phyloP scores from a whole-genome alignment of 2,113 vertebrate species.

The Dicerorhinus sumatrensis region DNA sequence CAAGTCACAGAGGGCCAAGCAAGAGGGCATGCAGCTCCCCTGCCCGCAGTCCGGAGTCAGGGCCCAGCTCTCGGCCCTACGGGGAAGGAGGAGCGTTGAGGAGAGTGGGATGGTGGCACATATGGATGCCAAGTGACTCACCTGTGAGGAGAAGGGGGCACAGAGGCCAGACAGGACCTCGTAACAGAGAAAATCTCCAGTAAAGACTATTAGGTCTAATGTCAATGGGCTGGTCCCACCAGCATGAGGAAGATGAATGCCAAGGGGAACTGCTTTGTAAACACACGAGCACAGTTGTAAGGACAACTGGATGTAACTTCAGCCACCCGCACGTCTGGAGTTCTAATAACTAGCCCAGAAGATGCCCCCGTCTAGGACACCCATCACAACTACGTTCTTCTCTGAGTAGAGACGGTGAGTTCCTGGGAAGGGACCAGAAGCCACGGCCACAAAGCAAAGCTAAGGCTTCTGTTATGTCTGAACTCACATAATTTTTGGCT shows the following conservation, averaged over 20 bases:
- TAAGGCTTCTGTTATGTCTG: not conserved
- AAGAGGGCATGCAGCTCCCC: not conserved
- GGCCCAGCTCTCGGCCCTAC: no score
- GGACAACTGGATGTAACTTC: not conserved
- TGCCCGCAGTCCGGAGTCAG: not conserved
- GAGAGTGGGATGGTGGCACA: no score
- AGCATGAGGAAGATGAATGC: not conserved
- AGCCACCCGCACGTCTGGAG: not conserved
- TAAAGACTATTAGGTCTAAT: not conserved
- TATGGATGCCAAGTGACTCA: not conserved
- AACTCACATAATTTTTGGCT: not conserved
- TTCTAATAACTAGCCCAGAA: no score
- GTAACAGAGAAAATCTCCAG: not conserved
- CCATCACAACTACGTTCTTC: not conserved
- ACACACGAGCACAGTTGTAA: not conserved
- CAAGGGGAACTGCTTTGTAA: not conserved
- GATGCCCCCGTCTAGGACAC: not conserved
- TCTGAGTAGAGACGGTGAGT: not conserved
- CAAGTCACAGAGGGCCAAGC: not conserved
- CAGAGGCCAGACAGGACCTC: not conserved
- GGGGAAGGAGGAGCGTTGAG: not conserved
- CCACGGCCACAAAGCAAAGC: not conserved
- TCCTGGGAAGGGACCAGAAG: not conserved
- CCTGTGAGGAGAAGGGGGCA: not conserved
- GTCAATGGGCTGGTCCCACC: not conserved